phyloP scores from a whole-genome alignment of 2,113 vertebrate species.

The Myrmecophaga tridactyla region DNA sequence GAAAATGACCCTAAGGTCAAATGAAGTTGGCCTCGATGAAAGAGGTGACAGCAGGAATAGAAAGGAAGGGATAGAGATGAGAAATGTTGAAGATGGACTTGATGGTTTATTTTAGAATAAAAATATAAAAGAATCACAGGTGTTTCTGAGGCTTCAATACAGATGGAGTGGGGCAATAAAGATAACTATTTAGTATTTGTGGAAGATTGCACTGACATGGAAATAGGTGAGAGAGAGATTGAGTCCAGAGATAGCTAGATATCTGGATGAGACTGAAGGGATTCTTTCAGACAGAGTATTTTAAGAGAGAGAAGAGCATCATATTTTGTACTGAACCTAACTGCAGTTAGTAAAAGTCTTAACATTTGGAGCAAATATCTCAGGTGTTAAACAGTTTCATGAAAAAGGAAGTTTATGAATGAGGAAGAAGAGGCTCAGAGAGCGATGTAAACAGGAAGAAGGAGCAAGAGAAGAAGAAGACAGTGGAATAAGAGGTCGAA shows the following conservation, averaged over 20 bases:
- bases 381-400: neutral
- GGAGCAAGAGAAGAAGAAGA: neutral
- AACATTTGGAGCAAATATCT: neutral
- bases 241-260: neutral
- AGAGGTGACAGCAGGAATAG: neutral
- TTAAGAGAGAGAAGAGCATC: neutral
- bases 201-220: neutral
- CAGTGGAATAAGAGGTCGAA: neutral
- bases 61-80: neutral
- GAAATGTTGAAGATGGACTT: neutral
- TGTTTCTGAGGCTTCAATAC: no score
- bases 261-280: neutral
- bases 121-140: no score
- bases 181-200: neutral
- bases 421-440: neutral
- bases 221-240: neutral
- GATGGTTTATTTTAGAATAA: neutral
- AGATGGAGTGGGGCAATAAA: no score
- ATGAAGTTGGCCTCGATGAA: neutral
- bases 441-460: neutral
- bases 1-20: neutral
- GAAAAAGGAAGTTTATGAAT: neutral
- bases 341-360: no score
- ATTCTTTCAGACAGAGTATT: neutral
- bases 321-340: neutral